Conservation (phyloP, 2,888 invertebrate genomes). For the Mamestra brassicae region DNA sequence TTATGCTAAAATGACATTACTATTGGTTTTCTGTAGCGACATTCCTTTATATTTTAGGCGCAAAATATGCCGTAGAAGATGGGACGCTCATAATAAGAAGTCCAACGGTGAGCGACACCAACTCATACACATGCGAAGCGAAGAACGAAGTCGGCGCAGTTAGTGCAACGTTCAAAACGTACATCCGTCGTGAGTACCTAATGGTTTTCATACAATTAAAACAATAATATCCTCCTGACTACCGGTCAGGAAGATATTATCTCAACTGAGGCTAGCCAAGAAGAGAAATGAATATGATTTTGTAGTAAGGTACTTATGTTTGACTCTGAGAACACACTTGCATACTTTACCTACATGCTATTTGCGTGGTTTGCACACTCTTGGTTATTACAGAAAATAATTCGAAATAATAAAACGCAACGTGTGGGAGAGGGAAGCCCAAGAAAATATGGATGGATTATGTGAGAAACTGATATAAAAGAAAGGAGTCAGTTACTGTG, state of each 20-base stretch:
- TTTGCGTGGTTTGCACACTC: neutral
- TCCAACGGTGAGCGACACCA: conserved; percentile 27
- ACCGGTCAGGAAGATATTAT: neutral
- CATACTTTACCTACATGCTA: neutral
- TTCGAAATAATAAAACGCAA: neutral
- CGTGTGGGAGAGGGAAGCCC: neutral
- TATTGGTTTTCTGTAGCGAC: neutral
- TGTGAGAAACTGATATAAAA: neutral
- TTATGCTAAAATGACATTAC: no score
- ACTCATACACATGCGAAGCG: conserved; percentile 37
- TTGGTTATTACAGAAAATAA: neutral
- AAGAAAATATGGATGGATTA: neutral
- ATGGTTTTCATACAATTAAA: no score
- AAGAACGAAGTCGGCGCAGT: conserved; percentile 23
- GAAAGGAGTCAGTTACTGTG: neutral
- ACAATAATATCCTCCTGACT: no score
- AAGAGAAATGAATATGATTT: neutral
- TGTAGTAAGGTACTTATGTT: neutral
- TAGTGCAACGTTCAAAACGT: conserved; percentile 9
- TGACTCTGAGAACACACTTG: neutral
- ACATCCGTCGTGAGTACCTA: conserved; percentile 39
- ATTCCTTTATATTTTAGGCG: conserved; percentile 18
- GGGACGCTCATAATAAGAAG: conserved; percentile 34
- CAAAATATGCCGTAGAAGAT: conserved; percentile 32
- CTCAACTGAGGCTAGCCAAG: conserved; percentile 1